These are phyloP conservation scores for Metellina segmentata DNA, from an alignment of 2,888 invertebrate genomes.

Conservation along the genomic window DNA sequence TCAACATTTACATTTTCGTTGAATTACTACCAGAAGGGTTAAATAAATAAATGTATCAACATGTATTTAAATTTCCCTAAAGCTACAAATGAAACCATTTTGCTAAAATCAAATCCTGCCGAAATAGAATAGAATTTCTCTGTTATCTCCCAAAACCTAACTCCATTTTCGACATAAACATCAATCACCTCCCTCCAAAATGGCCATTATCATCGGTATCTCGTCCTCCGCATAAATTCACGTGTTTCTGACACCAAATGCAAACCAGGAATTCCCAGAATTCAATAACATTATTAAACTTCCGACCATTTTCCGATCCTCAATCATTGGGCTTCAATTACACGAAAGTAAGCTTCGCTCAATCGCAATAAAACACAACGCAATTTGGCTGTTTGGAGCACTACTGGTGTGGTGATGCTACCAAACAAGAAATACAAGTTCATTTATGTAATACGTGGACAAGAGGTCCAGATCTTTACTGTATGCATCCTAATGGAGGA, in stretches of 20 bases:
- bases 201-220: background rate
- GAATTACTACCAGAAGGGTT: too few species aligned
- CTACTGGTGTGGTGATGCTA: background rate
- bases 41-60: too few species aligned
- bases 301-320: background rate
- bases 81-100: too few species aligned
- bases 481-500: too few species aligned
- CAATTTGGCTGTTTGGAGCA: background rate
- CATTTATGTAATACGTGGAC: too few species aligned
- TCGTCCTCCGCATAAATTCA: background rate
- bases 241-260: background rate
- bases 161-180: background rate
- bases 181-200: conserved; percentile 3
- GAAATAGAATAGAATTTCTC: too few species aligned
- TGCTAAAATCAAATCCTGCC: too few species aligned
- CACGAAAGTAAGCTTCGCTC: background rate
- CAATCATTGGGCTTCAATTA: conserved; percentile 16
- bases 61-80: too few species aligned
- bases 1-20: too few species aligned
- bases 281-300: conserved; percentile 10
- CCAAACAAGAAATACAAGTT: too few species aligned
- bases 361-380: background rate
- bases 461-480: too few species aligned
- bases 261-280: background rate
- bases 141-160: background rate